These are phyloP conservation scores for Nemapogon koenigi DNA, from an alignment of 2,888 invertebrate genomes.

Conservation along the genomic window DNA sequence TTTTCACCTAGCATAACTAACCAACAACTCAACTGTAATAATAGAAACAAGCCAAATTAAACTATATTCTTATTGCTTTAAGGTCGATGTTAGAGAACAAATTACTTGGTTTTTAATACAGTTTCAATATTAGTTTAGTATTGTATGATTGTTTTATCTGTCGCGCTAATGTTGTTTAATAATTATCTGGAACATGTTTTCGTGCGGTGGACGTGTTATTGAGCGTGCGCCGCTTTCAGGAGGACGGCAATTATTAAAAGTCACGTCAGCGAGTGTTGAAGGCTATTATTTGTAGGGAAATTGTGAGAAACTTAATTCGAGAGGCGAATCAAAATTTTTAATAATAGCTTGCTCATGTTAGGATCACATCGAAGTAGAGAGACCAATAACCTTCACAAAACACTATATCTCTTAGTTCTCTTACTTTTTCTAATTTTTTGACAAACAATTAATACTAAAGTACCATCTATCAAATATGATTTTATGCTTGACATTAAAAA, in stretches of 20 bases:
- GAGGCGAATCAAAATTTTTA: too few species aligned
- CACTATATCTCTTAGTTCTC: too few species aligned
- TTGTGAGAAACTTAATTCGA: slow-evolving; percentile 1
- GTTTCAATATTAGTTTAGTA: too few species aligned
- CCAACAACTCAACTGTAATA: slow-evolving; percentile 8
- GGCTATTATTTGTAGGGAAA: slow-evolving; percentile 9
- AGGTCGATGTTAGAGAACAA: background rate
- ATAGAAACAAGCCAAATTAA: background rate
- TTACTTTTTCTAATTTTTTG: too few species aligned
- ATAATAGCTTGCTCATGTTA: too few species aligned
- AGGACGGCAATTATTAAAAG: slow-evolving; percentile 40
- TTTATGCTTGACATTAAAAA: too few species aligned
- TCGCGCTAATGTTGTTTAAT: slow-evolving; percentile 47
- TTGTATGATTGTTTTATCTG: slow-evolving; percentile 9
- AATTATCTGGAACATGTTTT: slow-evolving; percentile 48
- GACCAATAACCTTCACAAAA: too few species aligned
- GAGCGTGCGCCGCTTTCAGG: slow-evolving; percentile 31
- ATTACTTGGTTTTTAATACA: slow-evolving; percentile 3
- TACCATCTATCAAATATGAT: too few species aligned
- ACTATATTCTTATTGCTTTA: too few species aligned
- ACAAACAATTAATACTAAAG: too few species aligned
- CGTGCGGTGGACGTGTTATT: slow-evolving; percentile 37
- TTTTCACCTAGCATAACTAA: slow-evolving; percentile 36
- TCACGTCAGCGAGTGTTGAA: slow-evolving; percentile 25
- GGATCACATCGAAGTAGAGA: too few species aligned